Base-by-base conservation (phyloP, 2,113 vertebrate species). In the Menura novaehollandiae region DNA sequence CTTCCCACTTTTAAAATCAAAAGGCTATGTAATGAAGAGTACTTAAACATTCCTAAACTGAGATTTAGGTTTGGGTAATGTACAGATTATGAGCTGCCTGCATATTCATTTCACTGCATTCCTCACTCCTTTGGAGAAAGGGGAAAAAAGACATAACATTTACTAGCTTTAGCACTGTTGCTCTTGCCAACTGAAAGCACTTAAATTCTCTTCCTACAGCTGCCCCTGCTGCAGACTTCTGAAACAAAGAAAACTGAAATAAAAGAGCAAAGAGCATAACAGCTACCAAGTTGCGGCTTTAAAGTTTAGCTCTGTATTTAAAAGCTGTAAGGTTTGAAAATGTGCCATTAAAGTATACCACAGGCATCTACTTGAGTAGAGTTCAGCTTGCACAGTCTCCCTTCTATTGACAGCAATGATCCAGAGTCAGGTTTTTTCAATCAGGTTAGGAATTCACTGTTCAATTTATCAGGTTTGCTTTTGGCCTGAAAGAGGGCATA, bases 381-480 rank as follows among this genome's bases (percentile, higher is more conserved):
- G 46, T 75, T 95, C 69, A 85, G 79, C 49, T 96, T 93, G 80
- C 58, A 77, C 37, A 85, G 52, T 68, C 78, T 66, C 56, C 37
- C 82, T 85, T 92, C 89, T 91, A 76, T 85, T 59, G 96, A 94
- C 89, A 93, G 58, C 72, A 94, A 68, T 0, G 13, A 94, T 62
- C 71, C 62, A 69, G 59, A 94, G 91, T 73, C 85, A 96, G 83
- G 49, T 97, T 97, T 95, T 95, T 97, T 95, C 94, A 95, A 79
- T 95, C 74, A 88, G 72, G 53, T 94, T 93, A 91, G 71, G 74
- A 95, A 95, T 90, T 96, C 83, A 46, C 89, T 93, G 46, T 77
- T 95, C 85, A 96, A 62, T 96, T 96, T 95, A 96, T 96, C 95
- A 94, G 84, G 89, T 91, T 97, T 96, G 80, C 76, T 93, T 91